Evolutionary conservation across 2,888 invertebrate species (phyloP), one percentile per base, ranked within the genome.

Genomic region (Blastobasis adustella): DNA sequence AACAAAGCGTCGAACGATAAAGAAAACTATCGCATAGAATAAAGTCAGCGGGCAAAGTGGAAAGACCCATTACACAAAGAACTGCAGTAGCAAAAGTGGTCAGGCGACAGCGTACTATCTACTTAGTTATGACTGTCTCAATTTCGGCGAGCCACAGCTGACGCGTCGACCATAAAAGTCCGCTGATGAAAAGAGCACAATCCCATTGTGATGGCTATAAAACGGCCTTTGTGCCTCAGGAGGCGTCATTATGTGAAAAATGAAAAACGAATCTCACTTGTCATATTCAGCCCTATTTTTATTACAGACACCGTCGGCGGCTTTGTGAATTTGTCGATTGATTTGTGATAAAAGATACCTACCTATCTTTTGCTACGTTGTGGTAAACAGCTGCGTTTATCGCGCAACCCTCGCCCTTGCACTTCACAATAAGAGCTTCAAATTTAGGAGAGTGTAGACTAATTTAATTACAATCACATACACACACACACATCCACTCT

Each of bases 111-210:
- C 54, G 48, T 48, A 50, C 54, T 67, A 68, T 65, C 68, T 65
- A 69, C 70, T 73, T 71, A 69, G 68, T 76, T 67, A 62, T 70
- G 63, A 73, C 74, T 78, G 78, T 82, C 79, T 84, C 82, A 84
- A 86, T 82, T 85, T 81, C 73, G 74, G 76, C 75, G 71, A 61
- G 67, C 75, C 69, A 60, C 75, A 85, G 82, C 83, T 83, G 84
- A 79, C 82, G 77, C 79, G 73, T 61, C 68, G 71, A 62, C 76
- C 74, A 82, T 86, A 84, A 85, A 84, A 83, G 82, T 79, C 73
- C 72, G 64, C 72, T 75, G 82, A 84, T 86, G 82, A 86, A 71
- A 82, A 84, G 86, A 81, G 81, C 75, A 86, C 84, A 85, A 84
- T 85, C 72, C 76, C 79, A 84, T 85, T 87, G 85, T 85, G 75